These are phyloP conservation scores for Tenthredo scrophulariae DNA, from an alignment of 2,888 invertebrate genomes.

Conservation along the genomic window DNA sequence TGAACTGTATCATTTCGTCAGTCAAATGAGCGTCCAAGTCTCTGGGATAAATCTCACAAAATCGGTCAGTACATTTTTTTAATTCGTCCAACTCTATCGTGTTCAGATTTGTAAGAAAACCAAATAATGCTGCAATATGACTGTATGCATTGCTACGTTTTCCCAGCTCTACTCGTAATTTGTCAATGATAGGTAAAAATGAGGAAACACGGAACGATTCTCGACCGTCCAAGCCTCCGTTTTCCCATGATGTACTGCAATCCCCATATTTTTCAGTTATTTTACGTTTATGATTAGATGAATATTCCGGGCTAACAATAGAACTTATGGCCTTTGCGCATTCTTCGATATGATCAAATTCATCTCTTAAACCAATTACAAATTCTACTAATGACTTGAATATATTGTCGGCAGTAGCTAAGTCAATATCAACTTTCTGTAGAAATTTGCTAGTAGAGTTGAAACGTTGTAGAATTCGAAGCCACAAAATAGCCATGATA, in stretches of 20 bases:
- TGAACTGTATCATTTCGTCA: background rate
- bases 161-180: background rate
- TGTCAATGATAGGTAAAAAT: background rate
- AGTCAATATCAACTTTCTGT: conserved; percentile 1
- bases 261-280: background rate
- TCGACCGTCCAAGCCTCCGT: background rate
- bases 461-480: background rate
- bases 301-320: background rate
- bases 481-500: conserved; percentile 4
- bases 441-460: background rate
- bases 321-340: background rate
- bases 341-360: background rate
- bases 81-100: background rate
- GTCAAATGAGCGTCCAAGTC: background rate
- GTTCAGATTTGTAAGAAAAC: background rate
- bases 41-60: background rate
- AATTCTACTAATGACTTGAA: background rate
- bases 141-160: background rate
- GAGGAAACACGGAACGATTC: background rate
- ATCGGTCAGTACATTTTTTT: background rate
- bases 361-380: background rate
- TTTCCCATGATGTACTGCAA: background rate
- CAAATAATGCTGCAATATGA: background rate
- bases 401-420: background rate
- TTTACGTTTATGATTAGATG: background rate